Conservation (phyloP, 2,113 vertebrate species). For the Perccottus glenii region DNA sequence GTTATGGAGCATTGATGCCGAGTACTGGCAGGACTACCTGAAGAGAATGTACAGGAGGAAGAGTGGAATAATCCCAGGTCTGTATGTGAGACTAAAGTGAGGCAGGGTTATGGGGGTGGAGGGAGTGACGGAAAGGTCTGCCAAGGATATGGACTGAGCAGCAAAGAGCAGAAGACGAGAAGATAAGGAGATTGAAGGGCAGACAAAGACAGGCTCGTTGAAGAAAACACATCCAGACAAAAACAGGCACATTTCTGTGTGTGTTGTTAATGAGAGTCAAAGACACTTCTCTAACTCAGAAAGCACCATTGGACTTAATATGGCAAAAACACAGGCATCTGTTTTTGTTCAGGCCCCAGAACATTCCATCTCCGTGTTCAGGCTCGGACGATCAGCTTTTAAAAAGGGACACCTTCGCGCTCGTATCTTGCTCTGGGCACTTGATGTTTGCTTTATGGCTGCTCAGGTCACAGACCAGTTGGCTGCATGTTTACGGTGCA, state of each 20-base stretch:
- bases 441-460: constrained; percentile 69
- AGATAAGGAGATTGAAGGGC: constrained; percentile 61
- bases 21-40: constrained; percentile 55
- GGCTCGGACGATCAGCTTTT: constrained; percentile 72
- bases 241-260: constrained; percentile 7
- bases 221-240: constrained; percentile 8
- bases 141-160: constrained; percentile 37
- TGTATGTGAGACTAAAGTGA: constrained; percentile 18
- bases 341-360: constrained; percentile 76
- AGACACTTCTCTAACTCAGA: not conserved
- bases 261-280: constrained; percentile 5
- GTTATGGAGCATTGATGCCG: constrained; percentile 46
- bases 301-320: not conserved
- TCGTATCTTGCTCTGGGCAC: constrained; percentile 77
- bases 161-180: constrained; percentile 45
- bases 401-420: constrained; percentile 64
- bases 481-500: constrained; percentile 32
- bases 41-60: constrained; percentile 66
- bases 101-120: constrained; percentile 31
- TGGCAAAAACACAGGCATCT: constrained; percentile 69
- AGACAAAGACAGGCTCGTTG: constrained; percentile 39
- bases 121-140: constrained; percentile 40
- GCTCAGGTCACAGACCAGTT: constrained; percentile 55
- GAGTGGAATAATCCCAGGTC: constrained; percentile 59
- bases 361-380: constrained; percentile 77